Evolutionary conservation across 30 jellyfish, hydroid and myxozoan species (phyloP), one percentile per base, ranked within the genome.

Genomic region (Pelagia noctiluca): DNA sequence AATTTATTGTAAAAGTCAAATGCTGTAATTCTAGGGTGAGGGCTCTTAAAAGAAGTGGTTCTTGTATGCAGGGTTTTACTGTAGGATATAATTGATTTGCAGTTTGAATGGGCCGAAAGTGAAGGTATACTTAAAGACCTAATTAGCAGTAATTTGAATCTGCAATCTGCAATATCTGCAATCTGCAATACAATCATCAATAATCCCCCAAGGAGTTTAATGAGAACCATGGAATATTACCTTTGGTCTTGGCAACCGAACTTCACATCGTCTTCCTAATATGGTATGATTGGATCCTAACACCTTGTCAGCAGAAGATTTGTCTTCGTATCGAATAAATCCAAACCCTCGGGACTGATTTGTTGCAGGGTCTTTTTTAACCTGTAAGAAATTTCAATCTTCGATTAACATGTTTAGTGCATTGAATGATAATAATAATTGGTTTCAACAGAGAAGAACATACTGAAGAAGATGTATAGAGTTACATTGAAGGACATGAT

Each of bases 321-420:
- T 84, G 21, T 71, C 83, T 26, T 78, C 87, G 67, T 73, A 93
- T 4, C 96, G 78, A 32, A 93, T 88, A 71, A 93, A 93, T 19
- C 96, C 98, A 93, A 93, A 93, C 1, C 98, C 98, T 32, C 96
- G 85, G 24, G 98, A 87, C 77, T 87, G 85, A 21, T 88, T 88
- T 3, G 93, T 80, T 33, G 32, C 46, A 46, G 92, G 96, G 71
- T 87, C 91, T 64, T 79, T 68, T 64, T 93, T 93, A 8, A 93
- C 92, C 98, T 93, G 52, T 16, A 54, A 50, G 25, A 61, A 48
- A 71, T 2, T 11, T 25, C 0, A 30, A 33, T 35, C 16, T 34
- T 13, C 0, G 11, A 22, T 1, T 7, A 71, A 42, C 8, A 16
- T 52, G 68, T 10, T 19, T 3, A 52, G 26, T 3, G 21, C 68